phyloP scores from a whole-genome alignment of 37 sponge, comb jelly and placozoan species.

The Halichondria panicea region DNA sequence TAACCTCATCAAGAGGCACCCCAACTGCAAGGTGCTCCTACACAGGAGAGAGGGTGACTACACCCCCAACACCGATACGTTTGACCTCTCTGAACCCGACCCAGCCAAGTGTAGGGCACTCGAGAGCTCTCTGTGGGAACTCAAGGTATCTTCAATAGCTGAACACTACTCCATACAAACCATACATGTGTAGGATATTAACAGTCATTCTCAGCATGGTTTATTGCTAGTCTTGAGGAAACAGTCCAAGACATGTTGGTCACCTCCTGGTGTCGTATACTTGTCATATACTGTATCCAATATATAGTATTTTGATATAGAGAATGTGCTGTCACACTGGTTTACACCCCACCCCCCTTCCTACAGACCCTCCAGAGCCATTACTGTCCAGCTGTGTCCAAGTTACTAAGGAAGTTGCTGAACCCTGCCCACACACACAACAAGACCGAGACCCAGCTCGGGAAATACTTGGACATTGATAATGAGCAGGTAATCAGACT shows the following conservation, averaged over 20 bases:
- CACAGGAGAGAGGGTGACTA: slow-evolving; percentile 50
- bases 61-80: slow-evolving; percentile 64
- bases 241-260: too few species aligned
- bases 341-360: too few species aligned
- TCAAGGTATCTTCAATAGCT: slow-evolving; percentile 50
- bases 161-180: background rate
- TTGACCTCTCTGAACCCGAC: slow-evolving; percentile 59
- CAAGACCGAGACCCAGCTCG: slow-evolving; percentile 53
- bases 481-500: slow-evolving; percentile 29
- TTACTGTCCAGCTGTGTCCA: slow-evolving; percentile 72
- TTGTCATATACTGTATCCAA: too few species aligned
- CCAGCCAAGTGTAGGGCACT: slow-evolving; percentile 79
- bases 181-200: too few species aligned
- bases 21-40: slow-evolving; percentile 84
- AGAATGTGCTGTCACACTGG: too few species aligned
- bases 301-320: too few species aligned
- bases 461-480: slow-evolving; percentile 45
- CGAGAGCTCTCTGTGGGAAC: slow-evolving; percentile 97
- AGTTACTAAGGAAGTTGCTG: slow-evolving; percentile 51
- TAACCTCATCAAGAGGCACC: slow-evolving; percentile 92
- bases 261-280: too few species aligned
- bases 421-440: slow-evolving; percentile 28
- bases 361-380: slow-evolving; percentile 80
- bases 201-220: too few species aligned
- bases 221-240: too few species aligned